phyloP scores from a whole-genome alignment of 2,888 invertebrate genomes.

The Dysmachus trigonus region DNA sequence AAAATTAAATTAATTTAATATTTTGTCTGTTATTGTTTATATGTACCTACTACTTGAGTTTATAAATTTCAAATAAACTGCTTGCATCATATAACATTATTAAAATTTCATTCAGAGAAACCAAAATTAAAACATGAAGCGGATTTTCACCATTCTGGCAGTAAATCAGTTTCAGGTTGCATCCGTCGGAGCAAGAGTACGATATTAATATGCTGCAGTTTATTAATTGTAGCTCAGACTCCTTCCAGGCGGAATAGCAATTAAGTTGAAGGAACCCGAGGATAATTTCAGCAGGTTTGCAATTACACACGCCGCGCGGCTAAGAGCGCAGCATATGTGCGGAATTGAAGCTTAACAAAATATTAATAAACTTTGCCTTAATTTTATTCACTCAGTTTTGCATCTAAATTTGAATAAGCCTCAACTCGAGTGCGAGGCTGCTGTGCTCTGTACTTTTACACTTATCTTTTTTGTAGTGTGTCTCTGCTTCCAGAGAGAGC shows the following conservation, averaged over 20 bases:
- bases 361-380: constrained; percentile 28
- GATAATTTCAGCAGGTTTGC: not conserved
- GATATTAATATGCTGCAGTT: not conserved
- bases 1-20: too few species aligned
- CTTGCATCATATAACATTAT: not conserved
- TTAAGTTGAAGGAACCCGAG: constrained; percentile 1
- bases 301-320: not conserved
- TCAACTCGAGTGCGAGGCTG: not conserved
- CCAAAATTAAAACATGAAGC: not conserved
- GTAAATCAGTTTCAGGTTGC: not conserved
- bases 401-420: constrained; percentile 12
- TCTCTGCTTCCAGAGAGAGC: not conserved
- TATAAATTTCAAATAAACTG: not conserved
- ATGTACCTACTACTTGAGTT: not conserved
- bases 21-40: not conserved
- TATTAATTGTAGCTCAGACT: not conserved
- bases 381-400: not conserved
- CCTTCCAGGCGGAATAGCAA: not conserved
- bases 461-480: not conserved
- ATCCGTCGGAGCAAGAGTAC: not conserved
- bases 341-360: constrained; percentile 18
- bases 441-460: too few species aligned
- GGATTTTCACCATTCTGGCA: not conserved
- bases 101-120: not conserved
- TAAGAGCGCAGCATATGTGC: constrained; percentile 1